Evolutionary conservation across 2,797 vertebrate species (phyloP).

Genomic region (Chloroceryle inda): DNA sequence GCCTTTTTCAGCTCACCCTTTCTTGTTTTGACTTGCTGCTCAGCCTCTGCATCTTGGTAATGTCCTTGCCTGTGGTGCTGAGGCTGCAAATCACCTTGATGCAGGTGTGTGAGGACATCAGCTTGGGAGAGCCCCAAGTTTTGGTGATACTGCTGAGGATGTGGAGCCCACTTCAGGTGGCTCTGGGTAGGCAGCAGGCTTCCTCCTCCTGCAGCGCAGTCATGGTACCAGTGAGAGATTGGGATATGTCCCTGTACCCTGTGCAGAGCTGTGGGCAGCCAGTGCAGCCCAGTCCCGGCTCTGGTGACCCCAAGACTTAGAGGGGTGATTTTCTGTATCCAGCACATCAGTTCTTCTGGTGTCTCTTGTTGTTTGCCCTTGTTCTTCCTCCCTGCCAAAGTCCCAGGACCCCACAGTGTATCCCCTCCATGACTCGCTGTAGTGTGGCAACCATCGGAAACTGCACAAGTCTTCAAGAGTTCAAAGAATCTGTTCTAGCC

Average conservation of each 20-base stretch:
- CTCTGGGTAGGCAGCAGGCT: too few species aligned
- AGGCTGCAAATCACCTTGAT: background rate
- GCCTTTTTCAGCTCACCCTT: background rate
- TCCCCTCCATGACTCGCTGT: background rate
- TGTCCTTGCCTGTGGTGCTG: background rate
- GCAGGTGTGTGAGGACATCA: too few species aligned
- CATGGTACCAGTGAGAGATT: background rate
- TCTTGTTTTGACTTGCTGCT: background rate
- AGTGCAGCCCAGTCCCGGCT: background rate
- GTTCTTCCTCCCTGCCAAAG: background rate
- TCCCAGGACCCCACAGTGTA: background rate
- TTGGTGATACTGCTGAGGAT: too few species aligned
- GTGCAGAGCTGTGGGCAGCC: background rate
- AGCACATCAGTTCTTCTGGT: background rate
- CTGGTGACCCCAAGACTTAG: background rate
- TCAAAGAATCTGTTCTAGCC: background rate
- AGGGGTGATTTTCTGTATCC: background rate
- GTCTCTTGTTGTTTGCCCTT: background rate
- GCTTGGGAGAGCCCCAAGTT: too few species aligned
- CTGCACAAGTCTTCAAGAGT: background rate
- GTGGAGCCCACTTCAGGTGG: too few species aligned
- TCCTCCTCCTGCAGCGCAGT: background rate
- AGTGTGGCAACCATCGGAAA: background rate
- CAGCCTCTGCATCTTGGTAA: background rate
- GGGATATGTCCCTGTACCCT: rapidly evolving